phyloP scores from a whole-genome alignment of 2,888 invertebrate genomes.

The Patella pellucida region DNA sequence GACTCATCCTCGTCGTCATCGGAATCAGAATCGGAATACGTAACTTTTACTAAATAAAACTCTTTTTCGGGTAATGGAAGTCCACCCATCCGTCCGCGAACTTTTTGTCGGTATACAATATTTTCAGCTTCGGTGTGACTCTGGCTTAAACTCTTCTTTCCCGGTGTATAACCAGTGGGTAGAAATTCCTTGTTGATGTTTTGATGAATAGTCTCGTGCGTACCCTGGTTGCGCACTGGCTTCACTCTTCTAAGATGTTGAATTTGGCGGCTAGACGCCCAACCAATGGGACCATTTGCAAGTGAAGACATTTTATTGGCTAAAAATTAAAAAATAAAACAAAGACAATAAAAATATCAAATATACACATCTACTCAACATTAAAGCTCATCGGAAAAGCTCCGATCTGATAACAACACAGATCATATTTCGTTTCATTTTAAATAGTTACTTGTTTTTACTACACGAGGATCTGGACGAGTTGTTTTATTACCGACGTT shows the following conservation, averaged over 20 bases:
- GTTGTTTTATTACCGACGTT: too few relatives aligned
- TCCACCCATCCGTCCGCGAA: neutral
- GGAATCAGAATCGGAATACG: too few relatives aligned
- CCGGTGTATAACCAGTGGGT: neutral
- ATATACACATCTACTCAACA: too few relatives aligned
- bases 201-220: neutral
- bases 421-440: too few relatives aligned
- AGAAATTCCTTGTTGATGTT: neutral
- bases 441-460: too few relatives aligned
- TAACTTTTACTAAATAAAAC: neutral
- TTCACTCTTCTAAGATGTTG: neutral
- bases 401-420: too few relatives aligned
- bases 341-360: too few relatives aligned
- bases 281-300: neutral
- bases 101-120: neutral
- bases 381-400: too few relatives aligned
- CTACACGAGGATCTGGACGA: too few relatives aligned
- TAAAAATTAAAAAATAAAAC: too few relatives aligned
- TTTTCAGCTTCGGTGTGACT: neutral
- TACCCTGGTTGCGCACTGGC: neutral
- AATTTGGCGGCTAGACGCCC: neutral
- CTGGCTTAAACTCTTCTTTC: neutral
- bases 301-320: too few relatives aligned
- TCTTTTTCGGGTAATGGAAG: neutral
- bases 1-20: too few relatives aligned